Base-by-base conservation (phyloP, 2,888 invertebrate species). In the Cephus rjabovi region DNA sequence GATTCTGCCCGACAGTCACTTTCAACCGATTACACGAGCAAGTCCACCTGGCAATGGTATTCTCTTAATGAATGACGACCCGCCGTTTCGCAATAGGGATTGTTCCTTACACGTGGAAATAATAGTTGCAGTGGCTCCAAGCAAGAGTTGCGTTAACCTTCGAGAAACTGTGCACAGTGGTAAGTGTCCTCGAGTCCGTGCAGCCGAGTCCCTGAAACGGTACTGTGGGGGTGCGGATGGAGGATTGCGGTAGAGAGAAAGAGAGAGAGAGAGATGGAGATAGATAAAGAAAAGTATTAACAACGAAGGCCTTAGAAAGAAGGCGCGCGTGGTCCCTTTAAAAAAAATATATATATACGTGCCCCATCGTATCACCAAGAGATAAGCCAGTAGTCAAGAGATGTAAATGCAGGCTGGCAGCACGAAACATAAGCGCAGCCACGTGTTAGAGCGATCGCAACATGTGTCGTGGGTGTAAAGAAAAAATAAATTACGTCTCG, bases 381-480 rank as follows among this genome's bases (percentile, higher is more conserved):
- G 56, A 56, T 56, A 56, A 56, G 56, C 23, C 56, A 56, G 56
- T 56, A 56, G 56, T 9, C 56, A 56, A 56, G 56, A 56, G 56
- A 56, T 31, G 34, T 71, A 71, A 71, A 71, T 71, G 34, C 71
- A 71, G 1, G 74, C 30, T 34, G 74, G 79, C 79, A 76, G 74
- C 79, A 70, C 69, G 74, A 76, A 79, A 79, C 79, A 74, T 79
- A 79, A 79, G 79, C 79, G 76, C 76, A 73, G 76, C 79, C 79
- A 79, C 79, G 79, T 79, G 79, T 79, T 75, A 84, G 83, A 79
- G 77, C 81, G 84, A 81, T 83, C 77, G 82, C 84, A 87, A 89
- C 89, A 88, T 87, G 89, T 89, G 88, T 88, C 86, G 86, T 83
- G 85, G 86, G 83, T 87, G 83, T 84, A 84, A 71, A 88, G 86